phyloP scores from a whole-genome alignment of 2,113 vertebrate species.

The Myotis brandtii region DNA sequence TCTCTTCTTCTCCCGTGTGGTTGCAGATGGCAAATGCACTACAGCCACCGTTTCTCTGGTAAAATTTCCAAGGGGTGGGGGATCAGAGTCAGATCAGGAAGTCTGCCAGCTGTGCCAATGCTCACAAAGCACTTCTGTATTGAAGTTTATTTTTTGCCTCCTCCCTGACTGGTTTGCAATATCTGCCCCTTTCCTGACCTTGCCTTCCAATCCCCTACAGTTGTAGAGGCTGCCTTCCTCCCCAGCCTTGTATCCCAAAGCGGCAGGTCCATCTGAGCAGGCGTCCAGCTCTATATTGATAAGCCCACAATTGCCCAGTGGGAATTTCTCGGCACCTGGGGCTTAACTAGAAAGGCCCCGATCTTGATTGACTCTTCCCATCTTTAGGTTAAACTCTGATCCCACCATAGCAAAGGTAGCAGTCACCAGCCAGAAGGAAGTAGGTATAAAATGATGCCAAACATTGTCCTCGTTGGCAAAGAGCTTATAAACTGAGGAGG shows the following conservation, averaged over 20 bases:
- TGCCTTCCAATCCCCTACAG: background rate
- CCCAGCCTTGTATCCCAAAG: background rate
- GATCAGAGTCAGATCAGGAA: background rate
- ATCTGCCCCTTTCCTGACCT: background rate
- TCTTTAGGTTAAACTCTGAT: background rate
- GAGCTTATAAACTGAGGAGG: background rate
- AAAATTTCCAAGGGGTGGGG: background rate
- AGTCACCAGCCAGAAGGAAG: background rate
- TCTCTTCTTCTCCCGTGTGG: conserved; percentile 85
- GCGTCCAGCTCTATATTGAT: background rate
- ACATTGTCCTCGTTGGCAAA: background rate
- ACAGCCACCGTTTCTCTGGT: conserved; percentile 94
- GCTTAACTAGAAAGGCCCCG: background rate
- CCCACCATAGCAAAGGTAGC: background rate
- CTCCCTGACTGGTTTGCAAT: background rate
- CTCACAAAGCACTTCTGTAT: background rate
- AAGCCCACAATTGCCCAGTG: background rate
- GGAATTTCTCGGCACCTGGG: background rate
- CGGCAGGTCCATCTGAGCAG: background rate
- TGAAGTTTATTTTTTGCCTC: background rate
- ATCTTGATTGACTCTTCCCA: background rate
- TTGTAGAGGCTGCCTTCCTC: background rate
- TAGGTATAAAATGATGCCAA: background rate
- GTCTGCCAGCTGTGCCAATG: background rate
- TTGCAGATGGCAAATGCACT: conserved; percentile 89